These are phyloP conservation scores for Ataeniobius toweri DNA, from an alignment of 2,797 vertebrate species.

Conservation along the genomic window DNA sequence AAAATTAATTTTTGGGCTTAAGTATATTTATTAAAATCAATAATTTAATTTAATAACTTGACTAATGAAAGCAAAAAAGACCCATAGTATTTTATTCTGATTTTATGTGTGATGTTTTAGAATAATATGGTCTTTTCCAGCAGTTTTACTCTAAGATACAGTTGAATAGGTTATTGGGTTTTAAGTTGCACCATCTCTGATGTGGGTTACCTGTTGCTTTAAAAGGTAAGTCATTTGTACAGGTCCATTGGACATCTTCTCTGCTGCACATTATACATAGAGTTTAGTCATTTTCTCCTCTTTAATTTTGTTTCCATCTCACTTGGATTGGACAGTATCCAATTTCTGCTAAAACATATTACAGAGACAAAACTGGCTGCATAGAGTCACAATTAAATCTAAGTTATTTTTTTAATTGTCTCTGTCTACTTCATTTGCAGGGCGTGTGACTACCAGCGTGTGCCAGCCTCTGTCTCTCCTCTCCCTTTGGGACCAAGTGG, in stretches of 20 bases:
- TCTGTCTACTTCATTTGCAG: slow-evolving; percentile 52
- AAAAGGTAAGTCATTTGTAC: slow-evolving; percentile 1
- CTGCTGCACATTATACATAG: neutral
- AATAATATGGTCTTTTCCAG: neutral
- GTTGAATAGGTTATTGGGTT: neutral
- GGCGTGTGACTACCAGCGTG: slow-evolving; percentile 82
- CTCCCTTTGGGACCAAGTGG: slow-evolving; percentile 71
- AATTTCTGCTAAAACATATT: neutral
- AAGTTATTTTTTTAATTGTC: slow-evolving; percentile 19
- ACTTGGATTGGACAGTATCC: slow-evolving; percentile 1
- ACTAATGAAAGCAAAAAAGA: neutral
- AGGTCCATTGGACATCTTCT: neutral
- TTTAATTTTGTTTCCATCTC: slow-evolving; percentile 5
- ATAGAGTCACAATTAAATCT: neutral
- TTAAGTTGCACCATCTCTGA: slow-evolving; percentile 4
- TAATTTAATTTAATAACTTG: neutral
- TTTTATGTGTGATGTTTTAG: neutral
- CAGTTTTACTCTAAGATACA: slow-evolving; percentile 4
- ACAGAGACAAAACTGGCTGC: slow-evolving; percentile 2
- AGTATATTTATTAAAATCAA: neutral
- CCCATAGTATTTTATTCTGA: neutral
- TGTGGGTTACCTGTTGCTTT: neutral
- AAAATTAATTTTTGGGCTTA: neutral
- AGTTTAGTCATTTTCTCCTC: slow-evolving; percentile 8
- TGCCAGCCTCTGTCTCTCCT: slow-evolving; percentile 77